Conservation (phyloP, 2,888 invertebrate species). For the Pyrrhopygopsis socrates region DNA sequence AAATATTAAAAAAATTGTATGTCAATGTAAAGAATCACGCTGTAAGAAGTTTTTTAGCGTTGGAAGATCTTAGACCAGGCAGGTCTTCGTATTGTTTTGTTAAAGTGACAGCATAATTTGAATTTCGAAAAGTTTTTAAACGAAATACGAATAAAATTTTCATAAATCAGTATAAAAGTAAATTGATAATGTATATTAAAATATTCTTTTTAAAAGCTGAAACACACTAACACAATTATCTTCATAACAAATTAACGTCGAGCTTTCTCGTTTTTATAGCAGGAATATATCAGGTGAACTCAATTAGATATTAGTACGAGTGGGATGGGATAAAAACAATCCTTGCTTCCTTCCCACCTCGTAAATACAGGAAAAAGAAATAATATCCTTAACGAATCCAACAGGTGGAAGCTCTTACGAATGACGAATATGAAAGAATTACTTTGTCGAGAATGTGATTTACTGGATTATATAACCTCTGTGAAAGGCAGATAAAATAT, state of each 20-base stretch:
- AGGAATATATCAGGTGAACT: neutral
- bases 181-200: no score
- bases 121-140: no score
- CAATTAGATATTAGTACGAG: slow-evolving; percentile 6
- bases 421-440: slow-evolving; percentile 33
- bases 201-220: no score
- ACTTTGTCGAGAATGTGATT: slow-evolving; percentile 25
- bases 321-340: slow-evolving; percentile 9
- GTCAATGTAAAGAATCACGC: no score
- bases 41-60: no score
- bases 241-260: neutral
- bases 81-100: no score
- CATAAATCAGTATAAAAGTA: no score
- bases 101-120: no score
- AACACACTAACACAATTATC: neutral
- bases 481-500: slow-evolving; percentile 34
- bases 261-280: slow-evolving; percentile 1
- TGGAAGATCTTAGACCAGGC: no score
- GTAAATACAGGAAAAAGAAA: slow-evolving; percentile 15
- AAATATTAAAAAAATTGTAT: no score
- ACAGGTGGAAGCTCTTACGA: slow-evolving; percentile 33
- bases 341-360: neutral
- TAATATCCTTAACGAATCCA: slow-evolving; percentile 27
- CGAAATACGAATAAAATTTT: no score
- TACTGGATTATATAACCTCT: slow-evolving; percentile 13